Base-by-base conservation (phyloP, 2,888 invertebrate genomes). In the Agrotis clavis region DNA sequence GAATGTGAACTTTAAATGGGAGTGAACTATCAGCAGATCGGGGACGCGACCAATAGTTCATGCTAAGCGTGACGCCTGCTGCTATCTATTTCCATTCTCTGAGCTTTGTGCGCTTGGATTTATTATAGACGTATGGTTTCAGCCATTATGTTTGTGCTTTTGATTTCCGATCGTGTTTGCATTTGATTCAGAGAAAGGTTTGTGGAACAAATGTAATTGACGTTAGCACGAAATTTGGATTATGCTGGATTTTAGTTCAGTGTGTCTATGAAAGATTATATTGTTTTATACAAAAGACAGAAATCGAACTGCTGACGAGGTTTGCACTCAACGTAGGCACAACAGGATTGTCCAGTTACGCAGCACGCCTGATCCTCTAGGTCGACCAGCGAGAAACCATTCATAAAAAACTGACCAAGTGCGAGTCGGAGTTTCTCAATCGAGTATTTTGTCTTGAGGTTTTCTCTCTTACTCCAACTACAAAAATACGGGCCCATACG, bases 31-130 rank as follows among this genome's bases (percentile, higher is more conserved):
- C 63, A 67, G 53, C 59, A 56, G 54, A 69, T 85, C 35, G 77
- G 45, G 62, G 56, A 51, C 74, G 65, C 81, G 79, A 74, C 71
- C 71, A 67, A 77, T 86, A 81, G 71, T 74, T 84, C 69, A 76
- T 71, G 60, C 71, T 74, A 60, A 80, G 62, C 57, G 71, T 71
- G 83, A 79, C 75, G 64, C 57, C 45, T 69, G 59, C 65, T 19
- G 56, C 63, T 60, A 69, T 83, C 76, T 69, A 76, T 83, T 79
- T 79, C 70, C 72, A 64, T 75, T 83, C 72, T 62, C 59, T 21
- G 47, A 47, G 74, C 70, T 71, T 83, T 83, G 63, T 71, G 61
- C 50, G 50, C 70, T 71, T 57, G 50, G 78, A 78, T 85, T 85
- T 82, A 82, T 80, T 63, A 71, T 56, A 48, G 83, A 56, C 70